These are phyloP conservation scores for Eptatretus burgeri DNA, from an alignment of 2,113 vertebrate species.

Conservation along the genomic window DNA sequence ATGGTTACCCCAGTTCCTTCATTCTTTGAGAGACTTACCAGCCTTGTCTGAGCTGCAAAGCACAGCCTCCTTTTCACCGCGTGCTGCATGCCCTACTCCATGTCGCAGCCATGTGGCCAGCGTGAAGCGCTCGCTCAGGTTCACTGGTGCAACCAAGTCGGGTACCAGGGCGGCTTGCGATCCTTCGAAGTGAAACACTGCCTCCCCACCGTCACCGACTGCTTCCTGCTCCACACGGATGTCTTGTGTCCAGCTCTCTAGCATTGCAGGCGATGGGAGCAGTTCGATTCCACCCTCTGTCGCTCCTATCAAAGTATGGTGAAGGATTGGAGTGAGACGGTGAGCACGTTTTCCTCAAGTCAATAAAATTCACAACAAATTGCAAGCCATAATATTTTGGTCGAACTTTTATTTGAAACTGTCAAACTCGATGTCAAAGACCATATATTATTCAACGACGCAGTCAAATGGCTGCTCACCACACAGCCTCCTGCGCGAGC, in stretches of 20 bases:
- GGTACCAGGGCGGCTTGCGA: constrained; percentile 66
- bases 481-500: constrained; percentile 64
- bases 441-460: not conserved
- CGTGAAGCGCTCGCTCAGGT: constrained; percentile 49
- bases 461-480: constrained; percentile 23
- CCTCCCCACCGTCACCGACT: constrained; percentile 66
- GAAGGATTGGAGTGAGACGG: no score
- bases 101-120: constrained; percentile 90
- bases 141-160: constrained; percentile 32
- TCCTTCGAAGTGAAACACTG: constrained; percentile 90
- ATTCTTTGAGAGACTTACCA: constrained; percentile 21
- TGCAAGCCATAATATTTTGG: no score
- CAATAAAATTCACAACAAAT: no score
- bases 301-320: constrained; percentile 19
- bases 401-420: no score
- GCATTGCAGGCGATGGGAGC: constrained; percentile 45
- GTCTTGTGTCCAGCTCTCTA: constrained; percentile 53
- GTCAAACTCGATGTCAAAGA: not conserved
- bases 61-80: constrained; percentile 64
- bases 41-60: constrained; percentile 85
- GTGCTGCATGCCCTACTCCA: constrained; percentile 31
- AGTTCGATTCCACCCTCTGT: constrained; percentile 46
- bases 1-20: no score
- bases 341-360: no score
- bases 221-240: constrained; percentile 75